Conservation (phyloP, 1,140 invertebrate species). For the Drepana arcuata region DNA sequence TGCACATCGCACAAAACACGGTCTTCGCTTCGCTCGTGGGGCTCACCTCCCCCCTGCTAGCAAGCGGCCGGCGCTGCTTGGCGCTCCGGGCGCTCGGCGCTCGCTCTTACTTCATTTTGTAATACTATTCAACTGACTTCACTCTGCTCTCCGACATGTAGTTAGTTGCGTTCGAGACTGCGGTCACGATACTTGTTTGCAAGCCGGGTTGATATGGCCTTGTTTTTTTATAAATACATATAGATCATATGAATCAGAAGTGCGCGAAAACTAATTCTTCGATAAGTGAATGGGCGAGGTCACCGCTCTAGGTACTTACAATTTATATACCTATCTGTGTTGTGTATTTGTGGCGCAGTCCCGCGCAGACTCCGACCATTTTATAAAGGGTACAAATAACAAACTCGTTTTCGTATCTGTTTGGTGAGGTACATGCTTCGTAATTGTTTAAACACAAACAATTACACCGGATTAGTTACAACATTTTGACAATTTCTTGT, state of each 20-base stretch:
- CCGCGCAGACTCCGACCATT: conserved; percentile 35
- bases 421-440: conserved; percentile 1
- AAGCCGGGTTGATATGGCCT: conserved; percentile 16
- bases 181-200: conserved; percentile 9
- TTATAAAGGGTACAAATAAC: conserved; percentile 21
- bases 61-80: conserved; percentile 7
- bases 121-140: conserved; percentile 31
- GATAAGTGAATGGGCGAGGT: conserved; percentile 43
- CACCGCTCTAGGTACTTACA: conserved; percentile 20
- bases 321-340: conserved; percentile 4
- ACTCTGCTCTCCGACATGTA: conserved; percentile 11
- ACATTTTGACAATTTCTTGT: no score
- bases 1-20: conserved; percentile 20
- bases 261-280: conserved; percentile 35
- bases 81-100: conserved; percentile 11
- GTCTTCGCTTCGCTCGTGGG: conserved; percentile 9
- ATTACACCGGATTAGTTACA: no score
- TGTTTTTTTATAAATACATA: conserved; percentile 6
- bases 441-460: background rate
- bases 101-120: conserved; percentile 25
- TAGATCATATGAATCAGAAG: conserved; percentile 6
- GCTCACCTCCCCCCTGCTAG: conserved; percentile 22
- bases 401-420: conserved; percentile 20
- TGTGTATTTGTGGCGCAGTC: conserved; percentile 8
- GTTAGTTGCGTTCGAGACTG: conserved; percentile 18